phyloP scores from a whole-genome alignment of 2,888 invertebrate genomes.

The Catocala nupta region DNA sequence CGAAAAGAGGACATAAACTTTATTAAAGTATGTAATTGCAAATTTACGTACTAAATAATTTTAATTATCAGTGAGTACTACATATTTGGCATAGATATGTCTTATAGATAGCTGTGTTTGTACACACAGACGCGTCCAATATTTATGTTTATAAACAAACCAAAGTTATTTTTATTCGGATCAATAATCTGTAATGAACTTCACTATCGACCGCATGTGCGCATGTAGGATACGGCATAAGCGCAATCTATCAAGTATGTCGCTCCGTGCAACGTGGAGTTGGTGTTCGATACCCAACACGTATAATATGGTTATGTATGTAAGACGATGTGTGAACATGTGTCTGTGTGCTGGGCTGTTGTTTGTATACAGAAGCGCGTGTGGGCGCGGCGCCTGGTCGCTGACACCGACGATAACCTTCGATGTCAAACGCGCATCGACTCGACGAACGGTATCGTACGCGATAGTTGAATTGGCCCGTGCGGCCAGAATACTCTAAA shows the following conservation, averaged over 20 bases:
- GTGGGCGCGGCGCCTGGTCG: constrained; percentile 82
- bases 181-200: constrained; percentile 71
- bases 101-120: constrained; percentile 25
- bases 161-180: constrained; percentile 56
- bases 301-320: constrained; percentile 12
- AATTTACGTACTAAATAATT: background rate
- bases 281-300: constrained; percentile 22
- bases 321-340: constrained; percentile 53
- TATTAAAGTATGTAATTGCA: background rate
- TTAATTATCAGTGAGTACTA: background rate
- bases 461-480: constrained; percentile 47
- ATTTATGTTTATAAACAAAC: constrained; percentile 50
- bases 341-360: constrained; percentile 63
- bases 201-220: constrained; percentile 69
- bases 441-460: constrained; percentile 65
- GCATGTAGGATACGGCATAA: constrained; percentile 63
- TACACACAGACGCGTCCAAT: constrained; percentile 40
- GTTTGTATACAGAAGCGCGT: constrained; percentile 81
- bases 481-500: constrained; percentile 21
- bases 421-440: constrained; percentile 78
- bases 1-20: constrained; percentile 14
- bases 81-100: constrained; percentile 1
- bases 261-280: constrained; percentile 40
- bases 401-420: constrained; percentile 86
- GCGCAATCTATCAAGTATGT: constrained; percentile 47